These are phyloP conservation scores for Caenorhabditis afra DNA, from an alignment of 2,888 invertebrate species.

Conservation along the genomic window DNA sequence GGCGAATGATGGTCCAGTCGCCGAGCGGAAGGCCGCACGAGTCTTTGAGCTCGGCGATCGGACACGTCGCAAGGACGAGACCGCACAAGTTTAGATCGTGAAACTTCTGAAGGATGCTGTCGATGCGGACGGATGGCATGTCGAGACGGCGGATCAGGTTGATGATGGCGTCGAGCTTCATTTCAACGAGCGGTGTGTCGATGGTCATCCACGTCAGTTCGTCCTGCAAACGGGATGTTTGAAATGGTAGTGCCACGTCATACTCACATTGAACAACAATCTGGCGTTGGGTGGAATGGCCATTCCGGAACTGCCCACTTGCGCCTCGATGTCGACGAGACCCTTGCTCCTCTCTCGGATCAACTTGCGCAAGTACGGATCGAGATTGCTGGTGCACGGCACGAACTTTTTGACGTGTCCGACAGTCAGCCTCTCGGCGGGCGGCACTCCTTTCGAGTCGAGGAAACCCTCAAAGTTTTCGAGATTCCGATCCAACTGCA, in stretches of 20 bases:
- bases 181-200: constrained; percentile 70
- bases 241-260: not conserved
- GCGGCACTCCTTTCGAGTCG: constrained; percentile 64
- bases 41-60: constrained; percentile 81
- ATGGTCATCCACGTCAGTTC: constrained; percentile 69
- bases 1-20: constrained; percentile 79
- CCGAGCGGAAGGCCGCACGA: constrained; percentile 74
- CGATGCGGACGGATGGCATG: constrained; percentile 66
- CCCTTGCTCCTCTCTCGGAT: constrained; percentile 85
- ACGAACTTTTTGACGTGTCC: constrained; percentile 90
- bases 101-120: constrained; percentile 60
- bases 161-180: constrained; percentile 70
- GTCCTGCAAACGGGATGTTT: constrained; percentile 50
- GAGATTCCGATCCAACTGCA: constrained; percentile 74
- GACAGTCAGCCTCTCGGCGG: constrained; percentile 81
- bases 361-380: constrained; percentile 96
- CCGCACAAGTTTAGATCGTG: constrained; percentile 76
- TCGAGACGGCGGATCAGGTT: constrained; percentile 68
- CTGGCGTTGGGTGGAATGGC: constrained; percentile 67
- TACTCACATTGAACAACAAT: constrained; percentile 64
- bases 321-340: constrained; percentile 59
- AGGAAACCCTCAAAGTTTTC: constrained; percentile 73
- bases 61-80: constrained; percentile 81
- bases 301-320: constrained; percentile 58
- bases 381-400: constrained; percentile 97